phyloP scores from a whole-genome alignment of 2,113 vertebrate species.

The Heterotis niloticus region DNA sequence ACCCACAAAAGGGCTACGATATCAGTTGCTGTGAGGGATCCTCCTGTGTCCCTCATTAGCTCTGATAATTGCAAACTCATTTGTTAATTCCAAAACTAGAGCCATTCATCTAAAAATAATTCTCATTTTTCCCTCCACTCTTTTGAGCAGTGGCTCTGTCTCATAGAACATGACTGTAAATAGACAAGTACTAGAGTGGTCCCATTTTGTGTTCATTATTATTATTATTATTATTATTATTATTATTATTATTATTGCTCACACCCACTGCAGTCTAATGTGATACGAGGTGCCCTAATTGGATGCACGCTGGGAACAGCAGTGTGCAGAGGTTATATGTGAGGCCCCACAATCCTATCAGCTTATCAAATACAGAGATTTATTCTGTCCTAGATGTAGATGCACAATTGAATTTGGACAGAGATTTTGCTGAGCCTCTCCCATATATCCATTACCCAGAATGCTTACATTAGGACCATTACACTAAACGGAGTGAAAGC shows the following conservation, averaged over 20 bases:
- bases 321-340: background rate
- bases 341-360: background rate
- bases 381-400: background rate
- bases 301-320: background rate
- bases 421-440: background rate
- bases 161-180: background rate
- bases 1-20: background rate
- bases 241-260: background rate
- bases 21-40: background rate
- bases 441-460: slow-evolving; percentile 6
- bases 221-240: no score
- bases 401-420: background rate
- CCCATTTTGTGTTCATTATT: slow-evolving; percentile 7
- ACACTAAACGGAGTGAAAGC: background rate
- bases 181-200: slow-evolving; percentile 15
- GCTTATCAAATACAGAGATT: background rate
- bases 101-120: slow-evolving; percentile 23
- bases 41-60: slow-evolving; percentile 13
- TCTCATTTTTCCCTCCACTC: background rate
- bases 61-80: slow-evolving; percentile 20
- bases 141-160: background rate
- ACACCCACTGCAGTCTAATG: background rate
- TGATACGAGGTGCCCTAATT: background rate
- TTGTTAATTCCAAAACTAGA: slow-evolving; percentile 23
- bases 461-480: background rate